Evolutionary conservation across 2,113 vertebrate genomes (phyloP).

Genomic region (Dascyllus trimaculatus): DNA sequence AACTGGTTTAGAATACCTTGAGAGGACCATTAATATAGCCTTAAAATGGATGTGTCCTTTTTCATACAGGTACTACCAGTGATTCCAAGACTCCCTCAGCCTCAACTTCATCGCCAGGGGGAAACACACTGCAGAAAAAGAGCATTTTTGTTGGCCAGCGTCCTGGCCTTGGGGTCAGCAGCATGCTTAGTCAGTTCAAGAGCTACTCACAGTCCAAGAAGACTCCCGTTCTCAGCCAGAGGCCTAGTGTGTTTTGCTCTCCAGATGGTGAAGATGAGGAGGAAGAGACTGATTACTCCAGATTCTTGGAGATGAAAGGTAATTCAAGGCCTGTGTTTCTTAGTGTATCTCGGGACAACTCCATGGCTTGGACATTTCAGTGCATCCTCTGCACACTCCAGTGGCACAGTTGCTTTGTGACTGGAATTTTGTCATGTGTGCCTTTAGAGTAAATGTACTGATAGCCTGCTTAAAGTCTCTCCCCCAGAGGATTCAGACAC

Average conservation of each 20-base stretch:
- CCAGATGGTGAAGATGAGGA: constrained; percentile 92
- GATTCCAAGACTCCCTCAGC: constrained; percentile 70
- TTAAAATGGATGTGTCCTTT: background rate
- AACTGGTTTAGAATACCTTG: background rate
- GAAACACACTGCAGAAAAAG: constrained; percentile 77
- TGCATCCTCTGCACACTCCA: constrained; percentile 55
- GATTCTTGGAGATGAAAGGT: constrained; percentile 87
- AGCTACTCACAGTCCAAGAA: constrained; percentile 90
- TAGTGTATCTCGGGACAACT: constrained; percentile 41
- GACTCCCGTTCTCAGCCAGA: constrained; percentile 85
- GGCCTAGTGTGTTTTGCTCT: constrained; percentile 92
- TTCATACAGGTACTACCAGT: constrained; percentile 70
- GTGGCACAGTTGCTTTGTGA: constrained; percentile 57
- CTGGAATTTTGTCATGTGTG: constrained; percentile 81
- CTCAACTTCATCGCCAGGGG: constrained; percentile 61
- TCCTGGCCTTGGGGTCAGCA: constrained; percentile 86
- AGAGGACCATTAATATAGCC: background rate
- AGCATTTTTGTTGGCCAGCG: constrained; percentile 89
- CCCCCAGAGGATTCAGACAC: constrained; percentile 97
- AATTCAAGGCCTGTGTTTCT: constrained; percentile 69
- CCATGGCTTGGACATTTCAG: constrained; percentile 55
- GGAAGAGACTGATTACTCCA: constrained; percentile 89
- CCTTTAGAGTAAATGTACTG: constrained; percentile 91
- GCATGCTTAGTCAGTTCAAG: constrained; percentile 90
- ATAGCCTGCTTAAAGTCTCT: constrained; percentile 99